phyloP scores from a whole-genome alignment of 2,113 vertebrate genomes.

The Ctenodactylus gundi region DNA sequence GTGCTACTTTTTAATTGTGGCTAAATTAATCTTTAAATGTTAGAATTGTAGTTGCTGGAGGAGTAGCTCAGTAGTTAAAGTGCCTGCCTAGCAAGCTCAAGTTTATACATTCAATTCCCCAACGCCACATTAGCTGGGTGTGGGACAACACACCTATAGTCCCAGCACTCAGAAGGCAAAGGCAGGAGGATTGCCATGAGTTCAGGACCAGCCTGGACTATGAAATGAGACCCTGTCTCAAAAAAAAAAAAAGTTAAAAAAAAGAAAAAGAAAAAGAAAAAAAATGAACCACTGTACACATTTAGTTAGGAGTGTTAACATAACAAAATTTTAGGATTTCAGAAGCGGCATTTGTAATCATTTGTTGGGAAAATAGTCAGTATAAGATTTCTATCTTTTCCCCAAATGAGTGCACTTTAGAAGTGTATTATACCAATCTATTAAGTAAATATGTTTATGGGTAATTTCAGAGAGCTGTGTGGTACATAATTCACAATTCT shows the following conservation, averaged over 20 bases:
- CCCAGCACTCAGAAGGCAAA: no score
- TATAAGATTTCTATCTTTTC: not conserved
- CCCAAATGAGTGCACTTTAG: not conserved
- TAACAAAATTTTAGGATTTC: not conserved
- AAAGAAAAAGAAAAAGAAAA: no score
- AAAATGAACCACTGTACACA: not conserved
- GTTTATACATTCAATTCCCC: no score
- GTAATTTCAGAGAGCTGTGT: not conserved
- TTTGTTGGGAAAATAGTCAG: not conserved
- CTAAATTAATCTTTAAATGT: not conserved
- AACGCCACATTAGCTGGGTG: no score
- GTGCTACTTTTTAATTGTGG: slow-evolving; percentile 21
- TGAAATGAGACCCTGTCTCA: no score
- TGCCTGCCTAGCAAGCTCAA: no score
- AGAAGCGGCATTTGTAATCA: no score
- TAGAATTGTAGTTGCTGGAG: not conserved
- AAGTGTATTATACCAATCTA: not conserved
- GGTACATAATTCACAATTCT: not conserved
- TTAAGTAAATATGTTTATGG: not conserved
- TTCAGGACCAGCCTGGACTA: no score
- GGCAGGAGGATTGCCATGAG: no score
- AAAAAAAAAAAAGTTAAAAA: no score
- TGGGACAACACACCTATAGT: no score
- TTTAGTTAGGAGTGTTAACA: not conserved
- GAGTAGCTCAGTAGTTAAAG: no score